Evolutionary conservation across 2,113 vertebrate genomes (phyloP), one percentile per base, ranked within the genome.

Genomic region (Haliaeetus leucogaster): DNA sequence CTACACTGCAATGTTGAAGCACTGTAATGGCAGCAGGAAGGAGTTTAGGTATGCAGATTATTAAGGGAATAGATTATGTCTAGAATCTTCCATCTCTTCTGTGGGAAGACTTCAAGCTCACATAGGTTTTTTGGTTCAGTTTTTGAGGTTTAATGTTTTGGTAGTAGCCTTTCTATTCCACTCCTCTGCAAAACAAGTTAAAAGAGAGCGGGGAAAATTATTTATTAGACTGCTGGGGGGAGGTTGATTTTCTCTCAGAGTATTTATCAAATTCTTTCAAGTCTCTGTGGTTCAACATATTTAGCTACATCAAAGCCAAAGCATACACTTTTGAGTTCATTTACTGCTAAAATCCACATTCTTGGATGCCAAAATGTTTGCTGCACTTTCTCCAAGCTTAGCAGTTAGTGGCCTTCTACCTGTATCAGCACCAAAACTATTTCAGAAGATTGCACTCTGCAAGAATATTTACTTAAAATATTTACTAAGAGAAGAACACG

Each of bases 201-300:
- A 23, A 67, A 90, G 56, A 27, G 43, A 89, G 38, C 22, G 3
- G 25, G 25, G 19, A 18, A 90, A 92, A 52, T 71, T 90, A 79
- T 95, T 90, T 93, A 91, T 70, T 81, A 72, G n/a, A 56, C 55
- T 93, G 65, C 50, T 95, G 56, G 27, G 73, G 65, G 23, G 16
- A 86, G 16, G 72, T 5, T 94, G 68, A 58, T 91, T 93, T 93
- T 74, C 72, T 92, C 61, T 81, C 43, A 29, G 29, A 76, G 32
- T 42, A 84, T 93, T 93, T 92, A 90, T 78, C 83, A 90, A 90
- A 85, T 90, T 94, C 77, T 89, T 92, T 90, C 77, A 90, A 89
- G 62, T 86, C 47, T 82, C 72, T 71, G n/a, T 79, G 81, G 61
- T 89, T 91, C 77, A 89, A 89, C 52, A 45, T 65, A 93, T 78